Percentiles rank a stretch among this genome's conserved stretches.
Conservation (phyloP, 2,113 vertebrate species). For the Haplochromis vanheusdeni region DNA sequence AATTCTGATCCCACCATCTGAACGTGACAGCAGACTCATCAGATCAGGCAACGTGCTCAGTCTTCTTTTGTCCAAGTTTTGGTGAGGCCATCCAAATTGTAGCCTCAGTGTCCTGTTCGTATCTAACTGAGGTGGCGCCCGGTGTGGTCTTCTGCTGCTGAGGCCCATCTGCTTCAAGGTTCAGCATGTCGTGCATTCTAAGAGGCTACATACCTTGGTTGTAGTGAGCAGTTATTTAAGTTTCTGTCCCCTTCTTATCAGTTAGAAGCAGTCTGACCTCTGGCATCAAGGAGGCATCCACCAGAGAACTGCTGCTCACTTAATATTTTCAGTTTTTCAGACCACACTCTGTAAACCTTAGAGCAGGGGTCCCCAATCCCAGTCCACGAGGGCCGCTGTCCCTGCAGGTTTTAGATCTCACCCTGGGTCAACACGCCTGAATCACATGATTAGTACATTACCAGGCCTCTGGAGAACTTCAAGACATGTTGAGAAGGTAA, state of each 20-base stretch:
- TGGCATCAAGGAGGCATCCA: not conserved
- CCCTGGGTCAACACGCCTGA: not conserved
- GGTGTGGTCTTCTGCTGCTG: not conserved
- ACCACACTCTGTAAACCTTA: not conserved
- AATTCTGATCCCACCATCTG: not conserved
- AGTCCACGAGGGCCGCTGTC: not conserved
- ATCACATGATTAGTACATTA: not conserved
- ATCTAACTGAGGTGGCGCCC: rapidly evolving
- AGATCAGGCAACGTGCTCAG: not conserved
- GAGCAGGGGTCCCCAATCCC: not conserved
- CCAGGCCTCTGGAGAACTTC: not conserved
- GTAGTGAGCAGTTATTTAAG: not conserved
- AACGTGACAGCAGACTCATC: not conserved
- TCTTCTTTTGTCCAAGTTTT: not conserved
- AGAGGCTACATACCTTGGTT: not conserved
- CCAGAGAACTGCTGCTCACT: not conserved
- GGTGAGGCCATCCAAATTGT: rapidly evolving
- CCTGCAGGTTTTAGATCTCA: rapidly evolving
- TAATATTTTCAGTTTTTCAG: not conserved
- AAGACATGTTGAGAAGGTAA: not conserved
- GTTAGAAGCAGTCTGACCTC: not conserved
- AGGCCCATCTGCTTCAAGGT: not conserved
- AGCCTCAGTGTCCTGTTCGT: rapidly evolving
- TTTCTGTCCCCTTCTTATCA: not conserved
- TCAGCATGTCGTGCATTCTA: not conserved